Evolutionary conservation across 2,113 vertebrate genomes (phyloP).

Genomic region (Pycnonotus jocosus): DNA sequence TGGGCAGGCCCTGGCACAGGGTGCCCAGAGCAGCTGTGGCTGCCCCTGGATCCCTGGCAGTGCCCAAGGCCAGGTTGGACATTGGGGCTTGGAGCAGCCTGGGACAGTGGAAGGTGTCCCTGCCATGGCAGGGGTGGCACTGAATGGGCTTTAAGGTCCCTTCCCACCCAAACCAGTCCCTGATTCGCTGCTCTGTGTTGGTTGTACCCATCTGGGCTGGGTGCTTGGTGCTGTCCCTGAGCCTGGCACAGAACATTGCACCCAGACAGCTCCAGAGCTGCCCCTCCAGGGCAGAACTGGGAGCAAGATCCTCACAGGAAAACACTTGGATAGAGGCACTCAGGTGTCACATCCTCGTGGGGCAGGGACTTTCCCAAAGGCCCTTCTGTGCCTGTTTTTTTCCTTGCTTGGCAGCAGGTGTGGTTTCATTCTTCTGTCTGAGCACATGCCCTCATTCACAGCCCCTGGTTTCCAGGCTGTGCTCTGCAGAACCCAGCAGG

Average conservation of each 20-base stretch:
- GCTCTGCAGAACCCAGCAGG: not conserved
- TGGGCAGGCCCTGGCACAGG: not conserved
- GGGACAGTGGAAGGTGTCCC: not conserved
- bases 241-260: not conserved
- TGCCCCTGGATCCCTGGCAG: not conserved
- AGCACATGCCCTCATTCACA: not conserved
- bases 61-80: not conserved
- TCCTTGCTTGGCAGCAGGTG: not conserved
- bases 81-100: not conserved
- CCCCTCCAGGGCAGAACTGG: not conserved
- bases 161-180: not conserved
- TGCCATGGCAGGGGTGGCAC: not conserved
- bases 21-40: not conserved
- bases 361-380: not conserved
- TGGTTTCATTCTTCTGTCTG: not conserved
- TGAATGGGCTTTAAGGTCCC: fast-evolving
- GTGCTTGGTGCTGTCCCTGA: not conserved
- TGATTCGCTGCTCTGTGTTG: not conserved
- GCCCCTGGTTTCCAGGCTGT: not conserved
- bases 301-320: not conserved
- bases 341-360: not conserved
- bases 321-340: not conserved
- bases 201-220: not conserved
- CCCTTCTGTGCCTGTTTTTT: not conserved
- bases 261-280: not conserved